Evolutionary conservation across 2,888 invertebrate species (phyloP), one percentile per base, ranked within the genome.

Genomic region (Pristionchus exspectatus): DNA sequence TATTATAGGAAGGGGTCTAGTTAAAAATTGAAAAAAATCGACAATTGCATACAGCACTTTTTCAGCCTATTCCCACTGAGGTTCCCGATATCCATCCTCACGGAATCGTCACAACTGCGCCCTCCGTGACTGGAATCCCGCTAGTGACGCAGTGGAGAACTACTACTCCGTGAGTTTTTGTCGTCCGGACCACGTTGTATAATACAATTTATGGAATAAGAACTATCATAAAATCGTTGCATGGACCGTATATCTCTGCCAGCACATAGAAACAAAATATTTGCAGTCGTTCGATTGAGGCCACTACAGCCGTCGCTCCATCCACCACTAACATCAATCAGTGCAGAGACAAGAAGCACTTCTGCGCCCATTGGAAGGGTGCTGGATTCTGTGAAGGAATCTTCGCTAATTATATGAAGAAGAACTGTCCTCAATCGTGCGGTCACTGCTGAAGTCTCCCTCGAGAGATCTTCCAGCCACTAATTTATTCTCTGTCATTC

Each of bases 371-470:
- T 84, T 95, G 95, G 94, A 94, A 94, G 86, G 91, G 91, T 77
- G 93, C 94, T 54, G 95, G 95, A 74, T 95, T 94, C 90, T 95
- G 95, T 90, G 93, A 94, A 81, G 94, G 94, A 63, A 93, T 94
- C 90, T 95, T 94, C 90, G 90, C 91, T 89, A 92, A 91, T 83
- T 95, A 94, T 90, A 95, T 95, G 95, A 92, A 92, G 90, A 94
- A 94, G 90, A 95, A 94, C 90, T 95, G 95, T 87, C 93, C 93
- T 4, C 90, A 91, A 59, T 90, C 93, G 16, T 94, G 94, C 90
- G 93, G 94, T 3, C 90, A 91, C 63, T 94, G 94, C 91, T 93
- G 91, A 90, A 30, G 33, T 56, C 83, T 83, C 21, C 54, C 12
- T 21, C 30, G 74, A 77, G 72, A 72, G 72, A 72, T 72, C 33